These are phyloP conservation scores for Botia almorhae DNA, from an alignment of 2,797 vertebrate species.

Conservation along the genomic window DNA sequence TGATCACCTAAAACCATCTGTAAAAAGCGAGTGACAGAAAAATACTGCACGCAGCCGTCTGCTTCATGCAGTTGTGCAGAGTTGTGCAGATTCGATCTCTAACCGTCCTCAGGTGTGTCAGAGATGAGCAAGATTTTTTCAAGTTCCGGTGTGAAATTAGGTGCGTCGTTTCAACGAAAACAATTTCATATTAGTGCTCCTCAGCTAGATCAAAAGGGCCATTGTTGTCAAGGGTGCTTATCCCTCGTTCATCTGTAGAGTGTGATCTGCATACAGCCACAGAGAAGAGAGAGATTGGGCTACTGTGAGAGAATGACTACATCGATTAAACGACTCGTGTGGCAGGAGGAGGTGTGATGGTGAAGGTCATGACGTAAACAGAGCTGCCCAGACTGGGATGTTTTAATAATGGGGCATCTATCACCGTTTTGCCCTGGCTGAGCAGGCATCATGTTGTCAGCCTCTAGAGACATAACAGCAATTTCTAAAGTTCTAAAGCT, in stretches of 20 bases:
- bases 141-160: constrained; percentile 41
- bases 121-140: constrained; percentile 17
- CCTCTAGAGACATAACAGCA: constrained; percentile 17
- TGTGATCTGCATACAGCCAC: constrained; percentile 55
- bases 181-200: constrained; percentile 51
- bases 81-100: constrained; percentile 16
- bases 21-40: constrained; percentile 25
- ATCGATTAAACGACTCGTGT: constrained; percentile 60
- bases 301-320: constrained; percentile 56
- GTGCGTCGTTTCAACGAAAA: constrained; percentile 35
- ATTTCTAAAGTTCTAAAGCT: constrained; percentile 28
- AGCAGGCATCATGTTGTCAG: constrained; percentile 30
- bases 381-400: constrained; percentile 46
- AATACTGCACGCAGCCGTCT: constrained; percentile 34
- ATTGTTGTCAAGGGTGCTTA: constrained; percentile 45
- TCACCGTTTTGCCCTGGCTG: constrained; percentile 32
- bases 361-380: constrained; percentile 60
- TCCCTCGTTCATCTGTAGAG: constrained; percentile 50
- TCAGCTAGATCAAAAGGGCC: constrained; percentile 41
- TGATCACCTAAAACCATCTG: constrained; percentile 29
- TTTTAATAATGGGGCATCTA: constrained; percentile 58
- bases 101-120: constrained; percentile 40
- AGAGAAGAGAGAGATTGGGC: constrained; percentile 29
- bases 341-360: constrained; percentile 48
- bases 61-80: constrained; percentile 38